These are phyloP conservation scores for Entomobrya proxima DNA, from an alignment of 2,888 invertebrate genomes.

Conservation along the genomic window DNA sequence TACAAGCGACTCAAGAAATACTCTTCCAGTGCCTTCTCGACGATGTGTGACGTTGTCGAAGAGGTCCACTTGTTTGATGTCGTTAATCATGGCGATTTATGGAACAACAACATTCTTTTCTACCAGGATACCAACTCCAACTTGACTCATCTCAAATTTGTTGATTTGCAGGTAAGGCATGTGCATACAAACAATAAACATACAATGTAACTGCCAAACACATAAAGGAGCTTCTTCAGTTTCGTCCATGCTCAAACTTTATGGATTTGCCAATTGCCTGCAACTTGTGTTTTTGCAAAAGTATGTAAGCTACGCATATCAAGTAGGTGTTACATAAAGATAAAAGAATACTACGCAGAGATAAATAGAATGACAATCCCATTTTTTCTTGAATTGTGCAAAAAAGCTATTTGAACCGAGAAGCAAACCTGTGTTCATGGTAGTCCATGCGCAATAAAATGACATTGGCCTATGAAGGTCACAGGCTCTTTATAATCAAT, in stretches of 20 bases:
- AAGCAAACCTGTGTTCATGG: background rate
- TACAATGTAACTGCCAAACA: background rate
- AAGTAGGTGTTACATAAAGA: no score
- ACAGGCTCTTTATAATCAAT: background rate
- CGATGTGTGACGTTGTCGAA: constrained; percentile 70
- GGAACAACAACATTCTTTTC: constrained; percentile 68
- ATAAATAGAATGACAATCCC: no score
- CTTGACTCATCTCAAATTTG: constrained; percentile 66
- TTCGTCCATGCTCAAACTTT: no score
- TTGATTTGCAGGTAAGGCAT: constrained; percentile 67
- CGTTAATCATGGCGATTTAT: constrained; percentile 67
- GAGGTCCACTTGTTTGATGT: constrained; percentile 62
- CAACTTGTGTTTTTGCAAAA: no score
- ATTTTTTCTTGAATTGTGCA: no score
- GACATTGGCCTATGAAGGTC: constrained; percentile 7
- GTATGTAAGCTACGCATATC: no score
- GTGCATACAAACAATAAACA: background rate
- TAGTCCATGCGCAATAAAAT: constrained; percentile 10
- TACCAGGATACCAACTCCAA: constrained; percentile 65
- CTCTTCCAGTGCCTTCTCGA: constrained; percentile 60
- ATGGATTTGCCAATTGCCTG: no score
- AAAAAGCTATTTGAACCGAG: no score
- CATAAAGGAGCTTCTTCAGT: no score
- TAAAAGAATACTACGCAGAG: no score
- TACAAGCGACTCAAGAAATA: constrained; percentile 60